A percentile compares a stretch with the other conserved stretches of the same genome.
These are phyloP conservation scores for Anniella stebbinsi DNA, from an alignment of 2,797 vertebrate species.

Conservation along the genomic window DNA sequence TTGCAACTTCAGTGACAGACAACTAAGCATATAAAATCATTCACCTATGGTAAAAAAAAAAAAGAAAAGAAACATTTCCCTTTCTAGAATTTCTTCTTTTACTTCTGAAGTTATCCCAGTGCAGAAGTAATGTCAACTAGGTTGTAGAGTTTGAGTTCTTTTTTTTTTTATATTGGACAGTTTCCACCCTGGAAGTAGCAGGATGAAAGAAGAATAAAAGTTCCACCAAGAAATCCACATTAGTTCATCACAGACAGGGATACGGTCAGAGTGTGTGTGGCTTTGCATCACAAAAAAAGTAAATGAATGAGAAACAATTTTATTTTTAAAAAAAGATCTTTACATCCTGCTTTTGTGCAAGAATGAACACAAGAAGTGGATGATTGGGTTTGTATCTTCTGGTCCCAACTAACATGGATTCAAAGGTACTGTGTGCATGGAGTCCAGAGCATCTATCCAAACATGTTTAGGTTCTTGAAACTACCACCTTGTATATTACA, in stretches of 20 bases:
- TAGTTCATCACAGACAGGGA: background rate
- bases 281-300: background rate
- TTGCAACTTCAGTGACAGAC: constrained; percentile 35
- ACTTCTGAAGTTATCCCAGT: background rate
- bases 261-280: background rate
- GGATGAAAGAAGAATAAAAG: background rate
- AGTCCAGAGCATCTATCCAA: background rate
- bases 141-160: background rate
- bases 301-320: background rate
- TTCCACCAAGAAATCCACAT: background rate
- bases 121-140: background rate
- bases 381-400: background rate
- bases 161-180: background rate
- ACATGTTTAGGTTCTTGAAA: background rate
- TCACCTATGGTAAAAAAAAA: background rate
- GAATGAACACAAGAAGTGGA: background rate
- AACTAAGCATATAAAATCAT: constrained; percentile 42
- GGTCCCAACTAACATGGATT: background rate
- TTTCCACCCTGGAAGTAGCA: background rate
- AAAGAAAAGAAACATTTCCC: constrained; percentile 10
- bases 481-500: background rate
- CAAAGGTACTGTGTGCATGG: background rate
- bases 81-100: background rate
- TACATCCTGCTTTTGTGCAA: no score
- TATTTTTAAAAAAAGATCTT: no score